Conservation (phyloP, 2,113 vertebrate species). For the Protomyctophum bolini region DNA sequence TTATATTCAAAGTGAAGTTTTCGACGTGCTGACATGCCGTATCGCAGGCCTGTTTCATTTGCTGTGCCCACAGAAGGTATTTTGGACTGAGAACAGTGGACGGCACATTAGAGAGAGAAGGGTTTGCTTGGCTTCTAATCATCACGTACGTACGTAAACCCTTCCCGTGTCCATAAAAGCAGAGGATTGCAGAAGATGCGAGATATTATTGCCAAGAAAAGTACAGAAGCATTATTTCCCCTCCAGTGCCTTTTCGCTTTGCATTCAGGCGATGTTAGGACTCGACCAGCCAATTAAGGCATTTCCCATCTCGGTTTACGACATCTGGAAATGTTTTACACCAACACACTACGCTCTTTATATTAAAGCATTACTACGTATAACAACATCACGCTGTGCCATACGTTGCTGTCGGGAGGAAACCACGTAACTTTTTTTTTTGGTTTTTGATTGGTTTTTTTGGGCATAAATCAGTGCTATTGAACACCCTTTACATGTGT, state of each 20-base stretch:
- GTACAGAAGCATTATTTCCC: conserved; percentile 17
- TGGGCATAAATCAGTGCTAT: too few relatives aligned
- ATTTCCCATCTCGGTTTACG: conserved; percentile 57
- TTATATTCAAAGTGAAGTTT: conserved; percentile 24
- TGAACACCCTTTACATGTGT: too few relatives aligned
- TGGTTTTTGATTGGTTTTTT: too few relatives aligned
- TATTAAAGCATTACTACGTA: conserved; percentile 33
- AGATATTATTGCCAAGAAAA: conserved; percentile 22
- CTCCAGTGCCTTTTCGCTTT: conserved; percentile 16
- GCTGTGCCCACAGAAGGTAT: conserved; percentile 42
- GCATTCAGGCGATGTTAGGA: conserved; percentile 14
- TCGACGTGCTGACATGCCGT: conserved; percentile 28
- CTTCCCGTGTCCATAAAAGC: conserved; percentile 50
- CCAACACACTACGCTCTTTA: conserved; percentile 27
- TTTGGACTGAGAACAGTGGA: conserved; percentile 42
- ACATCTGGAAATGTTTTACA: conserved; percentile 68
- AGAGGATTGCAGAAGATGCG: conserved; percentile 24
- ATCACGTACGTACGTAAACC: conserved; percentile 35
- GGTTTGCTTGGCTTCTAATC: conserved; percentile 41
- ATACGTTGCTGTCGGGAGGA: not conserved
- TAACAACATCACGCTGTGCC: conserved; percentile 14
- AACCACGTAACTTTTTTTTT: too few relatives aligned
- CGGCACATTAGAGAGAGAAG: conserved; percentile 16
- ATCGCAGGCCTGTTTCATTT: conserved; percentile 19
- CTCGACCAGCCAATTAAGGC: conserved; percentile 50